phyloP scores from a whole-genome alignment of 1,140 invertebrate species.

The Acyrthosiphon pisum region DNA sequence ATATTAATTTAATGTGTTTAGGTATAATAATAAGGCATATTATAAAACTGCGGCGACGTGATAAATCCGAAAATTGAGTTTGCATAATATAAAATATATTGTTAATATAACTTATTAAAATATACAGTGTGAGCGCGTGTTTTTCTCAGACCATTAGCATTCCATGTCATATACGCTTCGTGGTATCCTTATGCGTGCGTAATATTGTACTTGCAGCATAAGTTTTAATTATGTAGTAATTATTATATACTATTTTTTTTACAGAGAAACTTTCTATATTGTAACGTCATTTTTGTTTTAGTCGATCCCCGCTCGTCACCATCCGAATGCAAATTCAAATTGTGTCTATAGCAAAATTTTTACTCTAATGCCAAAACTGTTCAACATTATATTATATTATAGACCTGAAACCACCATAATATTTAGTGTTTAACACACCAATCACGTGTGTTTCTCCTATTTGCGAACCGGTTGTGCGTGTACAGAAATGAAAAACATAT shows the following conservation, averaged over 20 bases:
- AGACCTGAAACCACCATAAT: not conserved
- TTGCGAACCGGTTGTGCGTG: not conserved
- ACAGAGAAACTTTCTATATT: not conserved
- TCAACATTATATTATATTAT: not conserved
- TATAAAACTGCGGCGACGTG: not conserved
- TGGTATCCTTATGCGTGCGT: not conserved
- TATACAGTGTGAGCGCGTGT: not conserved
- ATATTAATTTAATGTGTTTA: not conserved
- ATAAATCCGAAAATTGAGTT: not conserved
- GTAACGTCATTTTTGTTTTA: not conserved
- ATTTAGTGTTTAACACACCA: not conserved
- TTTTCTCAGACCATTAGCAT: not conserved
- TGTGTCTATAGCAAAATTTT: not conserved
- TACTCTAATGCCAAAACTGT: slow-evolving; percentile 9
- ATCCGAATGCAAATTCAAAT: not conserved
- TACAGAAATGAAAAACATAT: not conserved
- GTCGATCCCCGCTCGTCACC: not conserved
- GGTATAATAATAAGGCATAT: too few relatives aligned
- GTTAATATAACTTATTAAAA: not conserved
- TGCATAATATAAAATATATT: too few relatives aligned
- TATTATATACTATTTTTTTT: not conserved
- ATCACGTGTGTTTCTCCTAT: not conserved
- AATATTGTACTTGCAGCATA: not conserved
- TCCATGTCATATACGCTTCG: not conserved
- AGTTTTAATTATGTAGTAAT: not conserved